Evolutionary conservation across 2,888 invertebrate genomes (phyloP), one percentile per base, ranked within the genome.

Genomic region (Aelia acuminata): DNA sequence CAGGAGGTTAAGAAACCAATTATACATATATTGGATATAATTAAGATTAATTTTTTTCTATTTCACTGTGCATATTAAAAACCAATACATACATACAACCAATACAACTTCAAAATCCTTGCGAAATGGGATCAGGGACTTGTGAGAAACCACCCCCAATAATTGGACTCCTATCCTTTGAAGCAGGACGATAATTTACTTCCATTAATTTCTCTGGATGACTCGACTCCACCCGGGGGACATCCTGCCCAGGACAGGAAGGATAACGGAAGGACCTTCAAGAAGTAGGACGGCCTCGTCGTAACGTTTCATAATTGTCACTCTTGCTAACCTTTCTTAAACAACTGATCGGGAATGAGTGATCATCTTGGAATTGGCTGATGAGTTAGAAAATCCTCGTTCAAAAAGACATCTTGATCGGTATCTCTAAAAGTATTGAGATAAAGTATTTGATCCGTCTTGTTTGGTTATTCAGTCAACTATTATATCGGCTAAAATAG

Each of bases 231-330:
- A 26, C 20, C 18, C 63, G 63, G 63, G 63, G 63, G 35, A 31
- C 31, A 35, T 35, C 63, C 18, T 31, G 8, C 63, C 63, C 63
- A 35, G 0, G 20, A 70, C 0, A 70, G 63, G 63, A 70, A 70
- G 63, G 63, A 70, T 70, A 70, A 18, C 18, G 63, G 35, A 70
- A 70, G 63, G 63, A 35, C 35, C 1, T 35, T 31, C 63, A 8
- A 70, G 35, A 70, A 70, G 63, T 70, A 70, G 63, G 63, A 70
- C 63, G 35, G 35, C 63, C 63, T 63, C 35, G 7, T 35, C 63
- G 35, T 70, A 35, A 70, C 31, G 35, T 70, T 70, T 70, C 20
- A 35, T 70, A 35, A 70, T 70, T 18, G 35, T 70, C 31, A 35
- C 35, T 70, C 18, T 20, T 31, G 35, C 0, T 70, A 8, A 35